A percentile compares a stretch with the other conserved stretches of the same genome.
phyloP scores from a whole-genome alignment of 2,888 invertebrate genomes.

The Eurois occulta region DNA sequence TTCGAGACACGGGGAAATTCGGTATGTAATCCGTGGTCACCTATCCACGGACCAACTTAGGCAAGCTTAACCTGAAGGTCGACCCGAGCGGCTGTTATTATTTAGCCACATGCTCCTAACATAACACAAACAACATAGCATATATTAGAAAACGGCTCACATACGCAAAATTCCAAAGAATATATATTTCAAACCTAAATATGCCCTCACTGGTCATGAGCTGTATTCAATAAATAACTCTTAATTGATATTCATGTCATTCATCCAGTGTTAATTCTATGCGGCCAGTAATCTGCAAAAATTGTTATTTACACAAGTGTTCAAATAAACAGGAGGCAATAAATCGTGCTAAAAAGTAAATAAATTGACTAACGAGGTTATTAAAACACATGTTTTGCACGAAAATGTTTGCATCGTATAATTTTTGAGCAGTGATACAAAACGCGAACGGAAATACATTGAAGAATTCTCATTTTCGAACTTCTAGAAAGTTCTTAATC shows the following conservation, averaged over 20 bases:
- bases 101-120: too few relatives aligned
- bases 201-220: not conserved
- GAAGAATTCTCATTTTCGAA: conserved; percentile 2
- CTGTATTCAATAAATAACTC: conserved; percentile 25
- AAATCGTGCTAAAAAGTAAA: conserved; percentile 50
- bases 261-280: conserved; percentile 8
- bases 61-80: too few relatives aligned
- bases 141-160: not conserved
- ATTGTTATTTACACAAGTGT: conserved; percentile 49
- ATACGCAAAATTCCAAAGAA: not conserved
- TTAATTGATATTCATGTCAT: conserved; percentile 16
- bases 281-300: conserved; percentile 15
- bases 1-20: too few relatives aligned
- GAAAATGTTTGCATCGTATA: not conserved
- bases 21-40: too few relatives aligned
- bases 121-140: not conserved
- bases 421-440: not conserved
- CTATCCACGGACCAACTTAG: too few relatives aligned
- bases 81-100: too few relatives aligned
- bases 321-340: conserved; percentile 52
- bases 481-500: not conserved
- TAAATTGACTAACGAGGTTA: conserved; percentile 30
- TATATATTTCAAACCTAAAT: not conserved
- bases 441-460: conserved; percentile 10
- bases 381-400: conserved; percentile 40